These are phyloP conservation scores for Corticium candelabrum DNA, from an alignment of 37 sponge, comb jelly and placozoan species.

Conservation along the genomic window DNA sequence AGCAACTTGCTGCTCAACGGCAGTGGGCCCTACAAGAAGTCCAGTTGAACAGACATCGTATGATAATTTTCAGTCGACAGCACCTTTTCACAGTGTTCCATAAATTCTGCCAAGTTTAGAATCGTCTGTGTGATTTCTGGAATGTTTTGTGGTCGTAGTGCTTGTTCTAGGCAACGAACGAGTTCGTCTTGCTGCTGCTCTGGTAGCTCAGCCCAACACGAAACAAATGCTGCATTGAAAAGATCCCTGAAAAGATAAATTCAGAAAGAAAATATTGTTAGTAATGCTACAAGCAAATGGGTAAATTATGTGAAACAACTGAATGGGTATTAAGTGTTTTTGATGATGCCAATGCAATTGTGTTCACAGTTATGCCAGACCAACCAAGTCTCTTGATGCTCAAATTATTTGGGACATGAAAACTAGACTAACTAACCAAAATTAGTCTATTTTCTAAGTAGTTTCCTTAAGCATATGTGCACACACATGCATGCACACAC, in stretches of 20 bases:
- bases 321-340: neutral
- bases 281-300: neutral
- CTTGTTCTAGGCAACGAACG: slow-evolving; percentile 68
- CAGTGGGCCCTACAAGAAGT: slow-evolving; percentile 41
- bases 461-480: neutral
- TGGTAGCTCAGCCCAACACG: slow-evolving; percentile 88
- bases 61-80: neutral
- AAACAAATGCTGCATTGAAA: slow-evolving; percentile 96
- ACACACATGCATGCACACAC: neutral
- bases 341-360: too few species aligned
- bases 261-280: neutral
- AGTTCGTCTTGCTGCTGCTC: slow-evolving; percentile 69
- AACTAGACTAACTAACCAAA: too few species aligned
- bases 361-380: too few species aligned
- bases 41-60: neutral
- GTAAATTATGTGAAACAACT: neutral
- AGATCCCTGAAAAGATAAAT: slow-evolving; percentile 41
- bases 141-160: slow-evolving; percentile 61
- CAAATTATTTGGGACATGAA: too few species aligned
- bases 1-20: slow-evolving; percentile 61
- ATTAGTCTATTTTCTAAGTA: too few species aligned
- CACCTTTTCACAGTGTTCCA: slow-evolving; percentile 94
- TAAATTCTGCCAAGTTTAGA: slow-evolving; percentile 92
- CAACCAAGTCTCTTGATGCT: too few species aligned
- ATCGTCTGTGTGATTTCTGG: slow-evolving; percentile 92